Percentiles rank a stretch among this genome's conserved stretches.
phyloP scores from a whole-genome alignment of 2,113 vertebrate genomes.

The Phrynosoma platyrhinos region DNA sequence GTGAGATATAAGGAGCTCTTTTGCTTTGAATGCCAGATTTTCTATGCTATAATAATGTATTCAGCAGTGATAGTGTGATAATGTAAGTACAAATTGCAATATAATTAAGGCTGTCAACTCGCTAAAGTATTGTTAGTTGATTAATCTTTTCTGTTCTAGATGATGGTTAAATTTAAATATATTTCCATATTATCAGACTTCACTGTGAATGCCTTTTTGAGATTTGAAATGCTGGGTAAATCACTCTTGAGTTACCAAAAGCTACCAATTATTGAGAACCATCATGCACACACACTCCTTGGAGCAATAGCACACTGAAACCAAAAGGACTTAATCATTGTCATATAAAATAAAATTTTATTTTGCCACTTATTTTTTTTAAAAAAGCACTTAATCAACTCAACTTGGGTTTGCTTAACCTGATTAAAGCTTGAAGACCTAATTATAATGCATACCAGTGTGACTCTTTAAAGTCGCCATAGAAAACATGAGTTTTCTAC shows the following conservation, averaged over 20 bases:
- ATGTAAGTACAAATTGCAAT: constrained; percentile 13
- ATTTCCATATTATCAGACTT: constrained; percentile 14
- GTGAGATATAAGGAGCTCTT: not conserved
- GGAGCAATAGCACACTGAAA: not conserved
- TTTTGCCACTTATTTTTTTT: not conserved
- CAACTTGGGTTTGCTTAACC: not conserved
- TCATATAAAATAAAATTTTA: not conserved
- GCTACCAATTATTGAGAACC: not conserved
- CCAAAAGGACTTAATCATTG: too few relatives aligned
- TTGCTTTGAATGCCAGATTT: not conserved
- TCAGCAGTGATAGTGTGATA: not conserved
- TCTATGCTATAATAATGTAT: constrained; percentile 4
- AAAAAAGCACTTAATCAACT: not conserved
- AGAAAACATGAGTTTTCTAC: constrained; percentile 10
- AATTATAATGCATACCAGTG: not conserved
- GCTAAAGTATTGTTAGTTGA: not conserved
- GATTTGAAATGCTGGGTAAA: not conserved
- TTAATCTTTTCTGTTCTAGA: constrained; percentile 1
- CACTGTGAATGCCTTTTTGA: not conserved
- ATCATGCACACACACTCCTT: not conserved
- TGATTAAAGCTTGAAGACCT: not conserved
- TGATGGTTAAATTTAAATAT: constrained; percentile 19
- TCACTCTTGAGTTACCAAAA: not conserved
- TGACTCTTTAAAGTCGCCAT: not conserved
- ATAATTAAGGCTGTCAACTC: constrained; percentile 11